phyloP scores from a whole-genome alignment of 2,797 vertebrate species.

The Capromys pilorides region DNA sequence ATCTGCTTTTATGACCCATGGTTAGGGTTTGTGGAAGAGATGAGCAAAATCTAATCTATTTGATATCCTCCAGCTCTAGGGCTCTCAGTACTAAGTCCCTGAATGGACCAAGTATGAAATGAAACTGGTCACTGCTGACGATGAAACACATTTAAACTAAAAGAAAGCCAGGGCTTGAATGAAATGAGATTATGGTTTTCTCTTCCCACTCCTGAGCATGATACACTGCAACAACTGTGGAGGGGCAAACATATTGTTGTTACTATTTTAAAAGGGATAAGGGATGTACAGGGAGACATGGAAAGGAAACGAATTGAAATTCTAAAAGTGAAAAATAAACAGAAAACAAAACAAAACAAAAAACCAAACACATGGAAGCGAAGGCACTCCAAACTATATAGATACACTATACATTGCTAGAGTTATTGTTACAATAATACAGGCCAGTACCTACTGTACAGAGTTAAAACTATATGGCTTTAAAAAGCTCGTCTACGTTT shows the following conservation, averaged over 20 bases:
- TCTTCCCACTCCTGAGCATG: slow-evolving; percentile 77
- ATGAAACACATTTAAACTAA: slow-evolving; percentile 74
- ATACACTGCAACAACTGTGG: slow-evolving; percentile 83
- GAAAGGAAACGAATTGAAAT: slow-evolving; percentile 80
- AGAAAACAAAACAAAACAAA: slow-evolving; percentile 81
- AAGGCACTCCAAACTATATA: slow-evolving; percentile 99
- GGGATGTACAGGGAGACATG: slow-evolving; percentile 41
- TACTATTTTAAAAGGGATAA: slow-evolving; percentile 76
- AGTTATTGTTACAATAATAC: slow-evolving; percentile 98
- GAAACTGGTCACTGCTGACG: slow-evolving; percentile 64
- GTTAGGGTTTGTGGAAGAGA: slow-evolving; percentile 67
- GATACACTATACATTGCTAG: slow-evolving; percentile 99
- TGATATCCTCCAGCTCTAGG: slow-evolving; percentile 58
- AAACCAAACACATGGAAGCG: slow-evolving; percentile 94
- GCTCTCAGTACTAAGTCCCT: slow-evolving; percentile 54
- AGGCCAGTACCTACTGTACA: slow-evolving; percentile 98
- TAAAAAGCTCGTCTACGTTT: slow-evolving; percentile 98
- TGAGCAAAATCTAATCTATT: slow-evolving; percentile 62
- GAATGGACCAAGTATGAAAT: slow-evolving; percentile 58
- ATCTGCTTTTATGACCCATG: slow-evolving; percentile 59
- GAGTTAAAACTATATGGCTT: slow-evolving; percentile 99
- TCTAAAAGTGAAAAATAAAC: slow-evolving; percentile 76
- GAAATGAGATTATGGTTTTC: slow-evolving; percentile 68
- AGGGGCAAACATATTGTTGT: slow-evolving; percentile 79
- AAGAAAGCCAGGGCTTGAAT: slow-evolving; percentile 75